phyloP scores from a whole-genome alignment of 2,888 invertebrate genomes.

The Neoaliturus tenellus region DNA sequence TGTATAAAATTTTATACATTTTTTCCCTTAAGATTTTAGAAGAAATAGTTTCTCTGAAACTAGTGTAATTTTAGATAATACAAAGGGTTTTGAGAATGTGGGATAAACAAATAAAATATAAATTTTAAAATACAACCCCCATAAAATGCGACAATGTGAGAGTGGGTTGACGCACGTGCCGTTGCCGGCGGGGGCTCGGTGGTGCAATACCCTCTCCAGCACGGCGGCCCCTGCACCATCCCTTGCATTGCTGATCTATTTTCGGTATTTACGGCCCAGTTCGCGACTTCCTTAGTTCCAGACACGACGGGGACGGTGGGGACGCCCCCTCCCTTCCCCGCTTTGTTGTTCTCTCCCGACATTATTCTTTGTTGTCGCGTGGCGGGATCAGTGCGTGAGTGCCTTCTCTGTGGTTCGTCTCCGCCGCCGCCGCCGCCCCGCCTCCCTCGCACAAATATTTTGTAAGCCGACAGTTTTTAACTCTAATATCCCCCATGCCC shows the following conservation, averaged over 20 bases:
- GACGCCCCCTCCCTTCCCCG: slow-evolving; percentile 1
- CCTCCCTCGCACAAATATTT: slow-evolving; percentile 28
- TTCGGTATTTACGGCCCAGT: slow-evolving; percentile 26
- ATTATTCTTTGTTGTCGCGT: slow-evolving; percentile 39
- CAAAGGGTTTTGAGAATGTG: no score
- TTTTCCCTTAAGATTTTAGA: no score
- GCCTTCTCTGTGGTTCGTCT: background rate
- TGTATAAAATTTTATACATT: no score
- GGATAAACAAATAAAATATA: no score
- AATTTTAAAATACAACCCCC: background rate
- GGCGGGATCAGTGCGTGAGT: background rate
- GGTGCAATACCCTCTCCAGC: background rate
- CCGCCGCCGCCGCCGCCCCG: slow-evolving; percentile 49
- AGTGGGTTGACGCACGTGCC: background rate
- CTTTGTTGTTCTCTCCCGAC: slow-evolving; percentile 14
- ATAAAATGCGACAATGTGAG: no score
- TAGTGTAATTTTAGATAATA: no score
- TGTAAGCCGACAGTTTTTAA: slow-evolving; percentile 44
- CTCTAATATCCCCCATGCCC: slow-evolving; percentile 9
- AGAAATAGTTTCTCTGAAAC: no score
- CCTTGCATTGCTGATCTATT: slow-evolving; percentile 15
- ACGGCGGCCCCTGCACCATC: background rate
- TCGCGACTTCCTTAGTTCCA: slow-evolving; percentile 35
- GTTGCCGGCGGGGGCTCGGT: background rate
- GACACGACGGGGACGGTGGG: slow-evolving; percentile 23